phyloP scores from a whole-genome alignment of 2,888 invertebrate genomes.

The Xestia xanthographa region DNA sequence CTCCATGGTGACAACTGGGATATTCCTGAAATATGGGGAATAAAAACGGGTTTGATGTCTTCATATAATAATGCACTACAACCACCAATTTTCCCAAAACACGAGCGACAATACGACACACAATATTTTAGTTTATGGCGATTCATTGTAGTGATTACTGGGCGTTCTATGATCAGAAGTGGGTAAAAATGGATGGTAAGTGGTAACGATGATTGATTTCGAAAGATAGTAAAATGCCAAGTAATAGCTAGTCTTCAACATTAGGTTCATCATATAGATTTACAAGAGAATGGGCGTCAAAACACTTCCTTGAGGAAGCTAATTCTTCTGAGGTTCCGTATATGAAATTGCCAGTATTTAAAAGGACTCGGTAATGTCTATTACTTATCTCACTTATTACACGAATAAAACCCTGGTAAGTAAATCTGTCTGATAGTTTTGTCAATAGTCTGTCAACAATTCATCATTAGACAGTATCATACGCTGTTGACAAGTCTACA shows the following conservation, averaged over 20 bases:
- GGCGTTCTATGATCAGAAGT: neutral
- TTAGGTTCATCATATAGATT: neutral
- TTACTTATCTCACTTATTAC: neutral
- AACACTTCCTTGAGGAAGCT: slow-evolving; percentile 9
- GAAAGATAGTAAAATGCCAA: neutral
- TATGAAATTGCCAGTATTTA: neutral
- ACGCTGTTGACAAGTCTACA: slow-evolving; percentile 1
- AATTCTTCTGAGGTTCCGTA: neutral
- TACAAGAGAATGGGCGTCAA: slow-evolving; percentile 1
- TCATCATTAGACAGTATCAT: slow-evolving; percentile 9
- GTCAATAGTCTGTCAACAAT: neutral
- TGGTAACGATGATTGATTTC: neutral
- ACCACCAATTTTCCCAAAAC: neutral
- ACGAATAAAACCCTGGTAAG: neutral
- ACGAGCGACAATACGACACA: neutral
- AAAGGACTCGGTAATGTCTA: neutral
- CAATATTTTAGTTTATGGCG: neutral
- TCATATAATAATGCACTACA: neutral
- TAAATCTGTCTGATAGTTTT: neutral
- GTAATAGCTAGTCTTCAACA: neutral
- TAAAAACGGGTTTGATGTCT: neutral
- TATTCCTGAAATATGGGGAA: neutral
- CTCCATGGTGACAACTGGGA: neutral
- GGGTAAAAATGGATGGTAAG: too few species aligned
- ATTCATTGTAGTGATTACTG: neutral